Base-by-base conservation (phyloP, 2,888 invertebrate species). In the Argynnis bischoffii region DNA sequence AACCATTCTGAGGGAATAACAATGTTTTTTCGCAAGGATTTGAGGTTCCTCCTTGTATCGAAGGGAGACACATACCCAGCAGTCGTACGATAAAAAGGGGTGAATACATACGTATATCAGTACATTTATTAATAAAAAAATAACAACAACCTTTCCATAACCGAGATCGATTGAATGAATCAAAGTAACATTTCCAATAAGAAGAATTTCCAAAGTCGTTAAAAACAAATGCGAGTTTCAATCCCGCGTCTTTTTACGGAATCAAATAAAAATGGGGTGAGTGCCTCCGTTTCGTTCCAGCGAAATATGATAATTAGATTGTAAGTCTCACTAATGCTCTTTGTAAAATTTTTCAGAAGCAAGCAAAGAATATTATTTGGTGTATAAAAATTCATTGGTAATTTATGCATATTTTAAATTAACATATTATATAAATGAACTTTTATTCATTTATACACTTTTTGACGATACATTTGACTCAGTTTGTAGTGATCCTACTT, bases 291-390 rank as follows among this genome's bases (percentile, higher is more conserved):
- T 21, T 8, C 48, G 13, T 48, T 35, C 14, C 48, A 6, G n/a
- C 48, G 31, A 50, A 57, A 57, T 50, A 31, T 60, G 50, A 60
- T 60, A 60, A 60, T 60, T 50, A 48, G 15, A 60, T 60, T 60
- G 50, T 50, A 59, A 50, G 31, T 14, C 21, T n/a, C 50, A 8
- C 11, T 59, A 59, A 47, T 31, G 26, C 60, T 48, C 2, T 59
- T 59, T 16, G 48, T 59, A 8, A 60, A 31, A 48, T 31, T 50
- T 18, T 14, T 6, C 14, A 13, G 56, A 16, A 4, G 18, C 18
- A 57, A 47, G 6, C 26, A 3, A 50, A 50, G 5, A 35, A 35
- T 6, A 35, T 16, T 16, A 16, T 60, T 48, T 48, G 31, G 3
- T 50, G 16, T 31, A 50, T 31, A 11, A 15, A 55, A 26, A 51